phyloP scores from a whole-genome alignment of 2,888 invertebrate species.

The Eristalinus aeneus region DNA sequence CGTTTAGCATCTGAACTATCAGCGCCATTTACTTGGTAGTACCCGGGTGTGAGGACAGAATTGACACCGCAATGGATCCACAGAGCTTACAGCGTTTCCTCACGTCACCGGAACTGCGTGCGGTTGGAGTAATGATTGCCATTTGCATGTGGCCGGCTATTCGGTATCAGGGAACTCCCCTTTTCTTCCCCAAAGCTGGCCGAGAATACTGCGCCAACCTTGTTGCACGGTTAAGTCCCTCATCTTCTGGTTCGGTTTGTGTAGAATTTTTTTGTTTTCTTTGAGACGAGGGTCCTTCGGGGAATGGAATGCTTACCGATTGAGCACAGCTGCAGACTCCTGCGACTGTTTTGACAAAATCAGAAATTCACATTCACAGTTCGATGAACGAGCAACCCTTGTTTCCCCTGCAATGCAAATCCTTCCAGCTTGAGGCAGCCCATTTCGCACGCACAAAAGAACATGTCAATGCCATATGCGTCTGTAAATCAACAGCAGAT shows the following conservation, averaged over 20 bases:
- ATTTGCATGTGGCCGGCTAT: neutral
- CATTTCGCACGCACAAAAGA: neutral
- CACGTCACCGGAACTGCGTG: neutral
- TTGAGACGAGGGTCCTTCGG: neutral
- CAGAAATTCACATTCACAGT: too few relatives aligned
- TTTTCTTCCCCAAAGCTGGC: neutral
- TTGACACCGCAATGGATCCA: neutral
- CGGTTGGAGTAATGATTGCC: neutral
- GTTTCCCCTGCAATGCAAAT: neutral
- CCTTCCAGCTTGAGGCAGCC: neutral
- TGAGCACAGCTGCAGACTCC: too few relatives aligned
- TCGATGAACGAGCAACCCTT: too few relatives aligned
- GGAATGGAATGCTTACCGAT: neutral
- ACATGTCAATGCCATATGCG: neutral
- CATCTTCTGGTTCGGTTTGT: neutral
- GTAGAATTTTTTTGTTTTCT: neutral
- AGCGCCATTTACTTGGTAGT: neutral
- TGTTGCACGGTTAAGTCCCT: neutral
- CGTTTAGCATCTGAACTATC: neutral
- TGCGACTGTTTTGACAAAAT: too few relatives aligned
- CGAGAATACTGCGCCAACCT: neutral
- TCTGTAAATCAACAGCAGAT: neutral
- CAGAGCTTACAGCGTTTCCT: neutral
- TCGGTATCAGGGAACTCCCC: too few relatives aligned
- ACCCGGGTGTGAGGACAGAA: neutral